Evolutionary conservation across 92 coral and sea anemone species (phyloP).

Genomic region (Micromussa lordhowensis): DNA sequence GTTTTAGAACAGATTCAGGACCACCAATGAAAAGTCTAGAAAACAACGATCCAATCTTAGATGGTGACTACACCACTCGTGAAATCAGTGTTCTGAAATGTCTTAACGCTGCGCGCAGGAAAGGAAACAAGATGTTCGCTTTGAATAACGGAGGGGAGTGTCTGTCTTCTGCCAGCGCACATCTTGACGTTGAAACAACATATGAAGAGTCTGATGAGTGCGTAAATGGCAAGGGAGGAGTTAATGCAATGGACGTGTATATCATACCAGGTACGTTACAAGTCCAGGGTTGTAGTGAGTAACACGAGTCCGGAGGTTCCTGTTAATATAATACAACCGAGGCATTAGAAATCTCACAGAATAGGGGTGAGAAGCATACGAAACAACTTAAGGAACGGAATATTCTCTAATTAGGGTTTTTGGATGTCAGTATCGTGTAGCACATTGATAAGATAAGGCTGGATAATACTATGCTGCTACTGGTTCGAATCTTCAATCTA

Average conservation of each 20-base stretch:
- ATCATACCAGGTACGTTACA: not conserved
- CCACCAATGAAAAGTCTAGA: constrained; percentile 11
- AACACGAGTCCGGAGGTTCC: too few species aligned
- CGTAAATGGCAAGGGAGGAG: not conserved
- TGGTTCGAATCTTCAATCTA: too few species aligned
- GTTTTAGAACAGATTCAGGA: constrained; percentile 19
- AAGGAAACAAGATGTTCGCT: constrained; percentile 4
- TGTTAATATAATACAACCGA: too few species aligned
- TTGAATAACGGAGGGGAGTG: constrained; percentile 16
- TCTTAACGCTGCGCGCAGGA: constrained; percentile 32
- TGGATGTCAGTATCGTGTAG: too few species aligned
- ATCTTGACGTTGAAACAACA: not conserved
- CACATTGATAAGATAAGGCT: too few species aligned
- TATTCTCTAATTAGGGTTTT: too few species aligned
- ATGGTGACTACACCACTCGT: not conserved
- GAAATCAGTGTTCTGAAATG: not conserved
- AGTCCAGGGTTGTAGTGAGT: too few species aligned
- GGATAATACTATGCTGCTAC: too few species aligned
- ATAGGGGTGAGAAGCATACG: too few species aligned
- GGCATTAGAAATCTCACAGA: too few species aligned
- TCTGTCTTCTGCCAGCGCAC: not conserved
- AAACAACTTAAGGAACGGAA: too few species aligned
- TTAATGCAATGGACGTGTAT: constrained; percentile 12
- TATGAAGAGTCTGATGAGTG: constrained; percentile 2
- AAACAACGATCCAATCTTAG: not conserved